Percentiles rank a stretch among this genome's conserved stretches.
Evolutionary conservation across 2,113 vertebrate species (phyloP).

Genomic region (Dipodomys spectabilis): DNA sequence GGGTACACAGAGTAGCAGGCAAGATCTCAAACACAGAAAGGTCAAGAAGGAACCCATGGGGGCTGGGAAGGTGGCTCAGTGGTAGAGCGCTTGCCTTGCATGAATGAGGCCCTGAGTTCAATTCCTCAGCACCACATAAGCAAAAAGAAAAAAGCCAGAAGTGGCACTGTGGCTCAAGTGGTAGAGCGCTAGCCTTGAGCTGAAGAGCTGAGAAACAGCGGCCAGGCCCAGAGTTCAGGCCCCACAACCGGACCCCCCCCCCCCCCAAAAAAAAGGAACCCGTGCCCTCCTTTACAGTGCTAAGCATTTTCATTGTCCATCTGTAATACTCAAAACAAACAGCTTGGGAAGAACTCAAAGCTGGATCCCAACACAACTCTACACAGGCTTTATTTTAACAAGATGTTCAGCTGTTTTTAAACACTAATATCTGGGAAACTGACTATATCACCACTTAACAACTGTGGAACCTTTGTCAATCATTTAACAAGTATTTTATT

Average conservation of each 20-base stretch:
- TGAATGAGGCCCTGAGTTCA: no score
- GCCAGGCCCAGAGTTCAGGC: no score
- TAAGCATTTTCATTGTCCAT: neutral
- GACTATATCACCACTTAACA: neutral
- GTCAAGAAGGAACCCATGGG: neutral
- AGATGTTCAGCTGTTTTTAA: neutral
- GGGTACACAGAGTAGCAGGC: neutral
- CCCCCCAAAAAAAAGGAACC: neutral
- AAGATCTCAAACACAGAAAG: neutral
- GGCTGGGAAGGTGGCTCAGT: no score
- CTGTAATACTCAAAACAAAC: neutral
- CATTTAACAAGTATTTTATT: neutral
- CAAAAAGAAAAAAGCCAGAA: no score
- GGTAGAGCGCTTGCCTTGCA: no score
- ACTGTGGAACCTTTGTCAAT: neutral
- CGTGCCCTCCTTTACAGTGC: neutral
- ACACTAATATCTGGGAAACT: neutral
- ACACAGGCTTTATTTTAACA: constrained; percentile 1
- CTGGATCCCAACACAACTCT: neutral
- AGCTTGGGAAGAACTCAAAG: neutral
- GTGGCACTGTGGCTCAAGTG: no score
- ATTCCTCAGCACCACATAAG: no score
- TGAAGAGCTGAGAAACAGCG: no score
- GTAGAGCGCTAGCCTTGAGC: no score
- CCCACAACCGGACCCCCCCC: no score